Evolutionary conservation across 1,140 invertebrate genomes (phyloP).

Genomic region (Drosophila ambigua): DNA sequence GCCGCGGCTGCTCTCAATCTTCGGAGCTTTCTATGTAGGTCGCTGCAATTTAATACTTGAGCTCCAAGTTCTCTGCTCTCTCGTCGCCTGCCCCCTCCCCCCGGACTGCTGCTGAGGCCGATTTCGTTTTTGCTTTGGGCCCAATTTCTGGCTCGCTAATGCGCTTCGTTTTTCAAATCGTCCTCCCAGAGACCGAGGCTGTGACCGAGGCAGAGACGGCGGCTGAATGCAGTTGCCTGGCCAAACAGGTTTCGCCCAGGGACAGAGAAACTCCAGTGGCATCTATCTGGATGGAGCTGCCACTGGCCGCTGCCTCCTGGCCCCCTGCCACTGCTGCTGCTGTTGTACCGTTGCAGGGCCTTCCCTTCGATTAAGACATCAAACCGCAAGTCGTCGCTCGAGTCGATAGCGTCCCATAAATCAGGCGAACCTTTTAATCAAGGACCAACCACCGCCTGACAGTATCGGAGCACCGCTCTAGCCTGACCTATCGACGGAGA

Average conservation of each 20-base stretch:
- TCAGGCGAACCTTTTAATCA: slow-evolving; percentile 30
- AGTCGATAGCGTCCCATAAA: slow-evolving; percentile 22
- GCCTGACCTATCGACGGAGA: neutral
- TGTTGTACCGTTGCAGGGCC: neutral
- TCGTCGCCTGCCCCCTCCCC: slow-evolving; percentile 1
- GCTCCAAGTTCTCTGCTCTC: slow-evolving; percentile 37
- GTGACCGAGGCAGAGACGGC: neutral
- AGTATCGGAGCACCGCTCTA: slow-evolving; percentile 9
- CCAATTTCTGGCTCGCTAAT: slow-evolving; percentile 49
- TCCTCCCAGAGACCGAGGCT: neutral
- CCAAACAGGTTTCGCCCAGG: slow-evolving; percentile 11
- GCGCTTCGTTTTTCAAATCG: slow-evolving; percentile 66
- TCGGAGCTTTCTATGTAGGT: slow-evolving; percentile 71
- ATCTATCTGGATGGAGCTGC: too few relatives aligned
- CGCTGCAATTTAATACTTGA: slow-evolving; percentile 79
- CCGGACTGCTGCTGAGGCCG: too few relatives aligned
- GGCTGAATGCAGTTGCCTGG: slow-evolving; percentile 31
- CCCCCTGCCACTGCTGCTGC: too few relatives aligned
- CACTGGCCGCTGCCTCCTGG: neutral
- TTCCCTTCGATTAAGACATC: slow-evolving; percentile 39
- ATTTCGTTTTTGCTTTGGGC: slow-evolving; percentile 45
- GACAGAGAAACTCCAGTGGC: too few relatives aligned
- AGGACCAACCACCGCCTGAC: slow-evolving; percentile 9
- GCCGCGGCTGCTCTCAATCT: slow-evolving; percentile 3
- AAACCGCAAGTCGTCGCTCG: slow-evolving; percentile 6